phyloP scores from a whole-genome alignment of 2,113 vertebrate species.

The Ictalurus punctatus region DNA sequence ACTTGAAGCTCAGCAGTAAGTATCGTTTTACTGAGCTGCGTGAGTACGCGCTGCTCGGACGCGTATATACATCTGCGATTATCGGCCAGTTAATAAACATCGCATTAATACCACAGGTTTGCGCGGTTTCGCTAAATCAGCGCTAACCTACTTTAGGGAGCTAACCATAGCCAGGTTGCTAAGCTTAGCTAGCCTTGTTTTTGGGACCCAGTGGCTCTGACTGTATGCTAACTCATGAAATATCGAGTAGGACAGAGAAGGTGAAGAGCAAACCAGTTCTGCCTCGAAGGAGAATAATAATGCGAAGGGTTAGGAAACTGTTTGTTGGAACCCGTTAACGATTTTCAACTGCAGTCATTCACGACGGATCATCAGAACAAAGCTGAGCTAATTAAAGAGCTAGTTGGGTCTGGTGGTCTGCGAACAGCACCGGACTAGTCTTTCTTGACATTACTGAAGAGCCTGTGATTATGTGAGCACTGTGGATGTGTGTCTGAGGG shows the following conservation, averaged over 20 bases:
- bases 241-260: background rate
- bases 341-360: no score
- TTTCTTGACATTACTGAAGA: background rate
- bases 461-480: background rate
- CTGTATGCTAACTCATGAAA: constrained; percentile 27
- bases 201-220: constrained; percentile 61
- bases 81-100: no score
- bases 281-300: background rate
- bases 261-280: background rate
- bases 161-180: constrained; percentile 50
- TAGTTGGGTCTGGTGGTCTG: background rate
- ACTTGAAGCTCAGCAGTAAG: constrained; percentile 77
- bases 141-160: constrained; percentile 49
- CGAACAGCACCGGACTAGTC: background rate
- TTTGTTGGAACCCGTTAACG: background rate
- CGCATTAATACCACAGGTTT: background rate
- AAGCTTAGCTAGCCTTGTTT: constrained; percentile 60
- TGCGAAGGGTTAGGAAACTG: no score
- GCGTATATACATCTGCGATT: background rate
- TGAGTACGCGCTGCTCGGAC: background rate
- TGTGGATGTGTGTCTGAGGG: background rate
- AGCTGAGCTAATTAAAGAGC: background rate
- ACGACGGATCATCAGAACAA: background rate
- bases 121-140: constrained; percentile 16
- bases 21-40: constrained; percentile 42